Evolutionary conservation across 2,113 vertebrate genomes (phyloP), one percentile per base, ranked within the genome.

Genomic region (Pycnonotus jocosus): DNA sequence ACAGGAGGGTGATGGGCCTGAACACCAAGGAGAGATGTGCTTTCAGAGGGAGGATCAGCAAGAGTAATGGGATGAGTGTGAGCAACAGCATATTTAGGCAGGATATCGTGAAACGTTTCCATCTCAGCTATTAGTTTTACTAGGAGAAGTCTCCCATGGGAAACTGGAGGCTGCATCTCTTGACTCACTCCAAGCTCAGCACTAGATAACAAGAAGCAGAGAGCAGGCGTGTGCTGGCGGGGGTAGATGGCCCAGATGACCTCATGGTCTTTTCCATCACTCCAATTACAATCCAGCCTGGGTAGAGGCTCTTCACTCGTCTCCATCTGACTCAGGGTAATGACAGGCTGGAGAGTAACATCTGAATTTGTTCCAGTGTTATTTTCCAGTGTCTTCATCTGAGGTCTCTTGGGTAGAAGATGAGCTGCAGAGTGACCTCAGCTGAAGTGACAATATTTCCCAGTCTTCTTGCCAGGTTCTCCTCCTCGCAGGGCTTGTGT

Each of bases 261-360:
- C 92, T 97, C 40, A 97, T 93, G 95, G 90, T 90, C 95, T 91
- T 92, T 96, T 97, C 94, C 95, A 92, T 95, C 93, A 48, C 72
- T 91, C 44, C 1, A n/a, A 70, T 86, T 82, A 50, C 66, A 68
- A 80, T 86, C 85, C 57, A 65, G 37, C 58, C 85, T 0, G 72
- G 42, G 70, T 64, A 92, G 93, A 83, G 82, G 68, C 95, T 95
- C 93, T 86, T 85, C 9, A 35, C 71, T 86, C 7, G 40, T 71
- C 89, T 94, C 84, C 1, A 0, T 82, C 91, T 97, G 97, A 97
- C 91, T 96, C 96, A 97, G 92, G 92, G 84, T 62, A 89, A 90
- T 31, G 85, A 95, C 90, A 92, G 61, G 62, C 92, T 83, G 92
- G 62, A 96, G 96, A 93, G 88, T 57, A 93, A 95, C 94, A 83